Conservation (phyloP, 2,113 vertebrate species). For the Cavia aperea region DNA sequence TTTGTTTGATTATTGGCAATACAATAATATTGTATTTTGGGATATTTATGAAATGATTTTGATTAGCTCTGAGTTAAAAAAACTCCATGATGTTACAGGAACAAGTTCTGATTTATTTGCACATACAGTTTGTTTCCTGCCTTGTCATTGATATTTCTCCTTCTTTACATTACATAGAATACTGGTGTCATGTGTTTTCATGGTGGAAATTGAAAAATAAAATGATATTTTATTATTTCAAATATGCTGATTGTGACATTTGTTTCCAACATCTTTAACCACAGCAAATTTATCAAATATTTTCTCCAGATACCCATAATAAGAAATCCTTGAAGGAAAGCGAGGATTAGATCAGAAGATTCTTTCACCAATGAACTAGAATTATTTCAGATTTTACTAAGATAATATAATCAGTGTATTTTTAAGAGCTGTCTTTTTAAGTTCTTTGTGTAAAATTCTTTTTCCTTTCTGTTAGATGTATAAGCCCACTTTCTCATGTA, state of each 20-base stretch:
- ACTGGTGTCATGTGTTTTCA: background rate
- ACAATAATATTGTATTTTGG: background rate
- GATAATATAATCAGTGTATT: background rate
- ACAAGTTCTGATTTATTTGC: background rate
- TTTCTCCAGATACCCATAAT: background rate
- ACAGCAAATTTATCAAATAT: background rate
- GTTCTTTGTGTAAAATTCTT: background rate
- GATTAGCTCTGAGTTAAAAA: background rate
- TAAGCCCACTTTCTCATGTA: constrained; percentile 39
- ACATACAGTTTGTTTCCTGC: background rate
- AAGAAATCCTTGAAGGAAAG: background rate
- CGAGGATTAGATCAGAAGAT: background rate
- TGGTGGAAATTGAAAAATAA: background rate
- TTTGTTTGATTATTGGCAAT: background rate
- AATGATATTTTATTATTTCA: background rate
- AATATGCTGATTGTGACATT: background rate
- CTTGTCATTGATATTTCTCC: background rate
- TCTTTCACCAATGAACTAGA: background rate
- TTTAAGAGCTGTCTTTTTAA: background rate
- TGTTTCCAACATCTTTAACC: background rate
- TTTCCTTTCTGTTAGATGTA: background rate
- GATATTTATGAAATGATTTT: background rate
- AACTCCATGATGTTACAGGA: background rate
- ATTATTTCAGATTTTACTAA: background rate
- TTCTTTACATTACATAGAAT: background rate